A percentile compares a stretch with the other conserved stretches of the same genome.
Conservation (phyloP, 35 echinoderm and acorn worm species). For the Apostichopus parvimensis region DNA sequence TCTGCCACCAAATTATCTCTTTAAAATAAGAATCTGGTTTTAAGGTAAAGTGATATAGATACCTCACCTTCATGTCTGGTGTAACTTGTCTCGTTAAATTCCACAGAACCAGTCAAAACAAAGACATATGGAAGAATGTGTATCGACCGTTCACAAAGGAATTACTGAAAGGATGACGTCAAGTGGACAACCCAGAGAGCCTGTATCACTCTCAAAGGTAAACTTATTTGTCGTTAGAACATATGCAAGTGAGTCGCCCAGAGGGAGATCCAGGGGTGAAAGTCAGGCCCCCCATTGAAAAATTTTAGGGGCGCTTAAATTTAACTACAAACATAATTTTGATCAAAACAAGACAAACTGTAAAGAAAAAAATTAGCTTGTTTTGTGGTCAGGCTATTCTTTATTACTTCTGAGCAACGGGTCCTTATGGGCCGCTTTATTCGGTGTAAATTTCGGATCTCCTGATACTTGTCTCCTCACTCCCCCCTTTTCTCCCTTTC, state of each 20-base stretch:
- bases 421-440: too few species aligned
- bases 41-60: not conserved
- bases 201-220: slow-evolving; percentile 62
- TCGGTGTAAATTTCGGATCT: too few species aligned
- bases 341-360: too few species aligned
- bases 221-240: not conserved
- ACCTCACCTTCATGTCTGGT: not conserved
- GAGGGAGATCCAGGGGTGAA: not conserved
- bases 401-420: too few species aligned
- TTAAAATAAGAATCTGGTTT: not conserved
- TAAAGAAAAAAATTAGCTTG: too few species aligned
- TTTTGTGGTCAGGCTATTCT: too few species aligned
- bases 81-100: not conserved
- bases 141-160: slow-evolving; percentile 82
- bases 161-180: slow-evolving; percentile 86
- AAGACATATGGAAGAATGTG: slow-evolving; percentile 60
- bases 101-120: slow-evolving; percentile 31
- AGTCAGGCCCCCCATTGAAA: too few species aligned
- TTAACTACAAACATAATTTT: too few species aligned
- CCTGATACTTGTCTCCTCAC: too few species aligned
- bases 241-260: slow-evolving; percentile 67
- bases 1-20: too few species aligned
- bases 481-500: too few species aligned
- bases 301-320: too few species aligned
- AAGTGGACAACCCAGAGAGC: slow-evolving; percentile 74